Evolutionary conservation across 1,140 invertebrate species (phyloP), one percentile per base, ranked within the genome.

Genomic region (Calliopsis andreniformis): DNA sequence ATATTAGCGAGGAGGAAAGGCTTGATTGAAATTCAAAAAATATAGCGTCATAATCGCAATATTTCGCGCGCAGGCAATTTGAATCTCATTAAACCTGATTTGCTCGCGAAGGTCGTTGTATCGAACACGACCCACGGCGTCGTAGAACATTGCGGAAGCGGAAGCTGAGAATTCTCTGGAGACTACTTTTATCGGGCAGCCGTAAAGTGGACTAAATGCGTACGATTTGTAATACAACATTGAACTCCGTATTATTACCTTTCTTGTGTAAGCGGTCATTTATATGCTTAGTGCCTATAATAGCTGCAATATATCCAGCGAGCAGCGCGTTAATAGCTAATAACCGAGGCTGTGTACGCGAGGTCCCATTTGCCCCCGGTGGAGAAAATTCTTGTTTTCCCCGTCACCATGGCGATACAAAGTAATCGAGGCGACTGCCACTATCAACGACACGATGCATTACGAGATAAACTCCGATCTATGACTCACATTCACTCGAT

Each of bases 301-400:
- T 71, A 23, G 69, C 69, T 12, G 58, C 35, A 71, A 63, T 71
- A 71, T 71, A 71, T 71, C 45, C 69, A 70, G 68, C 23, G 68
- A 70, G 25, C 68, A 47, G 45, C 20, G 58, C 43, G 69, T 71
- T 71, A 71, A 71, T 71, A 71, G 43, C 43, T 58, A 63, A 71
- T 51, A 71, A 71, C 45, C 69, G 32, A 20, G 56, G 35, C 32
- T 32, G 56, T 23, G 47, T 39, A 39, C 32, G 30, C 14, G 20
- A 47, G 43, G 28, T 69, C 14, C 39, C 53, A 35, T 45, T 69
- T 23, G 25, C 67, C 23, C 35, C 16, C 30, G 5, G 5, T 10
- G 45, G 30, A 0, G 59, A 63, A 72, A 63, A 64, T 72, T 72
- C 47, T 30, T 3, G 32, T 43, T 72, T 72, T 43, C 70, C 8